Base-by-base conservation (phyloP, 2,113 vertebrate species). In the Ivindomyrus marchei region DNA sequence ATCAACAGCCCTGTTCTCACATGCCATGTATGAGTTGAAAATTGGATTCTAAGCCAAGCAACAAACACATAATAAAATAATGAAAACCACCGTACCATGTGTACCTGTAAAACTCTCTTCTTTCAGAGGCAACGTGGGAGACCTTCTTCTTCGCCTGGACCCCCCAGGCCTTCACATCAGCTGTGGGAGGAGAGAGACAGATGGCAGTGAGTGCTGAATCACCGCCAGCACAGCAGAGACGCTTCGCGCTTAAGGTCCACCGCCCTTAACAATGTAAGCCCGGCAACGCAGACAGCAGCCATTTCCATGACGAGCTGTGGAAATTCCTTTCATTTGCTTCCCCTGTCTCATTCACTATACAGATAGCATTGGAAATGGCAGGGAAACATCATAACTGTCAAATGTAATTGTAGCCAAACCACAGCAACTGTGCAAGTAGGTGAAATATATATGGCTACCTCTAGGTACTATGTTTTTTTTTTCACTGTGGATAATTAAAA, bases 151-250 rank as follows among this genome's bases (percentile, higher is more conserved):
- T 31, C 49, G 90, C 89, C 92, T 91, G 27, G 70, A 1, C 90
- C 90, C 91, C 91, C 92, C 93, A 93, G 92, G 93, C 91, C 91
- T 94, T 95, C 91, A 94, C 95, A 95, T 95, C 93, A 92, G 93
- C 95, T 96, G 94, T 93, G 91, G 92, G 90, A 91, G 91, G 92
- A 47, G 87, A 46, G 21, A 47, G 87, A 50, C 24, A 90, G 6
- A 47, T 42, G 36, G 4, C 8, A 86, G 87, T 88, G 53, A 88
- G 66, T 80, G 77, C 80, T 47, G 21, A 83, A 56, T 53, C 3
- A 45, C 70, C 5, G 66, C 49, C 13, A 50, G 88, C 6, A 4
- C 42, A 21, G 88, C n/a, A 31, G 66, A 39, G 8, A 88, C 91
- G 17, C 45, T 49, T 8, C 27, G 3, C 42, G 4, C 11, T 15